A percentile compares a stretch with the other conserved stretches of the same genome.
Evolutionary conservation across 2,113 vertebrate genomes (phyloP).

Genomic region (Prolemur simus): DNA sequence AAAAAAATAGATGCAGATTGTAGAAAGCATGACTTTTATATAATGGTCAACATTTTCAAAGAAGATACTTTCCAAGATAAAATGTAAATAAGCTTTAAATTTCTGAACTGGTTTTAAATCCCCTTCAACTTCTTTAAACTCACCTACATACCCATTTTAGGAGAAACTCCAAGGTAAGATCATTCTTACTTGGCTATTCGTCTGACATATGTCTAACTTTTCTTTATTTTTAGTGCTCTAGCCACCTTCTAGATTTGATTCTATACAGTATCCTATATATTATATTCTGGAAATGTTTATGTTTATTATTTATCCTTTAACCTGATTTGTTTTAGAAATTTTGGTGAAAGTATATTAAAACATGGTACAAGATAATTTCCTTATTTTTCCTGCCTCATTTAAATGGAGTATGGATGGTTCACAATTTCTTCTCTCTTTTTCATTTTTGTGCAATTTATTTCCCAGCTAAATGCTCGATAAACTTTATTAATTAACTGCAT

Average conservation of each 20-base stretch:
- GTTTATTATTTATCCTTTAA: background rate
- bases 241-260: background rate
- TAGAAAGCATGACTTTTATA: background rate
- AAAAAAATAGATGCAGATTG: background rate
- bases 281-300: slow-evolving; percentile 5
- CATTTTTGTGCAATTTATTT: slow-evolving; percentile 53
- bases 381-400: slow-evolving; percentile 47
- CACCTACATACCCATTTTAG: background rate
- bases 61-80: background rate
- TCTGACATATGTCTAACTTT: background rate
- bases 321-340: slow-evolving; percentile 13
- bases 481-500: slow-evolving; percentile 69
- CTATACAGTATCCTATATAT: background rate
- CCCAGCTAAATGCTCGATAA: slow-evolving; percentile 58
- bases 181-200: background rate
- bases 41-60: slow-evolving; percentile 15
- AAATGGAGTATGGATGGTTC: background rate
- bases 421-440: slow-evolving; percentile 36
- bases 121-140: background rate
- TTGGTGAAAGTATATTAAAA: slow-evolving; percentile 9
- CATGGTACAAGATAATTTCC: background rate
- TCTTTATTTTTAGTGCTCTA: background rate
- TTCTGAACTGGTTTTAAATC: background rate
- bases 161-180: background rate
- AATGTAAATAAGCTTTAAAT: slow-evolving; percentile 19